Percentiles rank a stretch among this genome's conserved stretches.
phyloP scores from a whole-genome alignment of 1,140 invertebrate species.

The Papilio xuthus region DNA sequence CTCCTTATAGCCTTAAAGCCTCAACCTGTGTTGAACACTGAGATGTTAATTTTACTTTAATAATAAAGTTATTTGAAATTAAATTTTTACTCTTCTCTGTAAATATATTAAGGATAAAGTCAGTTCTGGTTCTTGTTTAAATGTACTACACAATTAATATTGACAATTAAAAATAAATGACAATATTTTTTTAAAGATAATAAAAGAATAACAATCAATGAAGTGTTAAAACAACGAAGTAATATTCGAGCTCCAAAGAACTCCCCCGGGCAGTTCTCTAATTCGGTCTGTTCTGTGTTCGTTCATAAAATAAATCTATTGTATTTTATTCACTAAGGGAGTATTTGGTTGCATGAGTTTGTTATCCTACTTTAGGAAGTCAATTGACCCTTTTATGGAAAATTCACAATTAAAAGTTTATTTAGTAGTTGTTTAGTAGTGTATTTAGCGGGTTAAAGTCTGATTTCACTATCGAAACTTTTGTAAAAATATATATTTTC shows the following conservation, averaged over 20 bases:
- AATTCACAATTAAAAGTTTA: background rate
- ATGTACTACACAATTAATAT: too few species aligned
- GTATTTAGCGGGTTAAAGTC: background rate
- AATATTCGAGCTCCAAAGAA: background rate
- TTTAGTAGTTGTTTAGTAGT: too few species aligned
- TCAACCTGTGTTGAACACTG: too few species aligned
- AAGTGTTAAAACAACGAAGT: conserved; percentile 6
- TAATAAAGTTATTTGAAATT: too few species aligned
- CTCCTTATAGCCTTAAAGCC: too few species aligned
- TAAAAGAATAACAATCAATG: background rate
- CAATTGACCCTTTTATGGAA: background rate
- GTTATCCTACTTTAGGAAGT: background rate
- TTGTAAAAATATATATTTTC: background rate
- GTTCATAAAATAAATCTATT: background rate
- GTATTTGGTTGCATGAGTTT: background rate
- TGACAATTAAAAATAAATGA: too few species aligned
- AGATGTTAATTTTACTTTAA: too few species aligned
- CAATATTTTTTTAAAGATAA: background rate
- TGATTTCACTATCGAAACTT: background rate
- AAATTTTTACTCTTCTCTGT: too few species aligned
- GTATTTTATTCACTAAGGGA: background rate
- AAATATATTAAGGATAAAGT: too few species aligned
- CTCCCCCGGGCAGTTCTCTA: background rate
- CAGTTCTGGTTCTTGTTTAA: too few species aligned
- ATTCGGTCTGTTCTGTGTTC: background rate